Evolutionary conservation across 2,797 vertebrate genomes (phyloP), one percentile per base, ranked within the genome.

Genomic region (Myoxocephalus aenaeus): DNA sequence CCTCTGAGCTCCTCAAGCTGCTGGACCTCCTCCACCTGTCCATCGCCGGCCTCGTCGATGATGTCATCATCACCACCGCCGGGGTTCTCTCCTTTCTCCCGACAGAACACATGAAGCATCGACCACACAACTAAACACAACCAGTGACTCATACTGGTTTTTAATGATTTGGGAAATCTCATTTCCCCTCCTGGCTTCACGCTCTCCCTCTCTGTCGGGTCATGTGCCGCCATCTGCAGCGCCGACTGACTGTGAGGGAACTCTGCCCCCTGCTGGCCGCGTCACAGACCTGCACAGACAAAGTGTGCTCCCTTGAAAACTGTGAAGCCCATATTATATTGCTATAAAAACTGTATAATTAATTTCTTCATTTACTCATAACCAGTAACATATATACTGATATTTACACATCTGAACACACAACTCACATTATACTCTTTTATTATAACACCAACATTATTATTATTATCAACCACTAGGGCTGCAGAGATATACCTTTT

Each of bases 231-330:
- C 14, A 6, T 5, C 7, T 20, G 56, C 27, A 22, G 17, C 36
- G 50, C n/a, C 32, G 65, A 3, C 15, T 3, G 5, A 15, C 68
- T 67, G 3, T 36, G 1, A 38, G 69, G 42, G 53, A 75, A 86
- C 56, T 62, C 86, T 85, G 83, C 77, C 77, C 73, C 69, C 89
- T 90, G 83, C 74, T 92, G 54, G 6, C 51, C 22, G 13, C 22
- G 25, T 14, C 22, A 2, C 12, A 1, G 51, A 54, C 25, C 51
- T 54, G 20, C 51, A 54, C 17, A 4, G 51, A 25, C 3, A 6
- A 54, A 27, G 56, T 32, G 29, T 20, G 54, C n/a, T n/a, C n/a
- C n/a, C n/a, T n/a, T n/a, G n/a, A n/a, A n/a, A n/a, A n/a, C n/a
- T n/a, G n/a, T n/a, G n/a, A n/a, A n/a, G n/a, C n/a, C n/a, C n/a